A percentile compares a stretch with the other conserved stretches of the same genome.
Conservation (phyloP, 2,888 invertebrate genomes). For the Drosophila maculinotata region DNA sequence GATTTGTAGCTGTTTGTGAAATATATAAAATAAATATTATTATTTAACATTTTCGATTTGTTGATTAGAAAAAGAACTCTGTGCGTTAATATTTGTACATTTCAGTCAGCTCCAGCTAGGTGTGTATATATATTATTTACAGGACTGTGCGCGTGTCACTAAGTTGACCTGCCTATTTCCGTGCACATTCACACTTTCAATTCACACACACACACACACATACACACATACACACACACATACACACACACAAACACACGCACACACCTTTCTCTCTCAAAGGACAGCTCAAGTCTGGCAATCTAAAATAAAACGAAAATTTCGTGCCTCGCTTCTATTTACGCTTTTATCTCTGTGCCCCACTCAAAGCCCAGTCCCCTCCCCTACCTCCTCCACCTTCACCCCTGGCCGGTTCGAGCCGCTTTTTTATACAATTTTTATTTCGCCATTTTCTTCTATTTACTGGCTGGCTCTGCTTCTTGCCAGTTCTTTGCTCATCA, state of each 20-base stretch:
- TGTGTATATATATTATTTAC: constrained; percentile 10
- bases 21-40: too few relatives aligned
- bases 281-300: constrained; percentile 52
- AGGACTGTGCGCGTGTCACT: constrained; percentile 39
- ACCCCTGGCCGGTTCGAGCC: constrained; percentile 14
- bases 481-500: constrained; percentile 44
- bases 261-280: constrained; percentile 8
- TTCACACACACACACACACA: constrained; percentile 33
- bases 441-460: constrained; percentile 68
- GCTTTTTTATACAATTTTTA: constrained; percentile 73
- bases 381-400: background rate
- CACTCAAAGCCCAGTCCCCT: constrained; percentile 36
- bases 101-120: constrained; percentile 23
- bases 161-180: constrained; percentile 55
- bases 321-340: constrained; percentile 77
- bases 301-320: constrained; percentile 55
- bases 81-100: too few relatives aligned
- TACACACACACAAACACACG: constrained; percentile 12
- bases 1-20: too few relatives aligned
- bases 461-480: constrained; percentile 38
- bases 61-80: background rate
- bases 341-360: constrained; percentile 74
- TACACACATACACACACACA: constrained; percentile 3
- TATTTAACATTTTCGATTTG: too few relatives aligned
- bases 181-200: constrained; percentile 65